Base-by-base conservation (phyloP, 2,888 invertebrate species). In the Dryocosmus kuriphilus region DNA sequence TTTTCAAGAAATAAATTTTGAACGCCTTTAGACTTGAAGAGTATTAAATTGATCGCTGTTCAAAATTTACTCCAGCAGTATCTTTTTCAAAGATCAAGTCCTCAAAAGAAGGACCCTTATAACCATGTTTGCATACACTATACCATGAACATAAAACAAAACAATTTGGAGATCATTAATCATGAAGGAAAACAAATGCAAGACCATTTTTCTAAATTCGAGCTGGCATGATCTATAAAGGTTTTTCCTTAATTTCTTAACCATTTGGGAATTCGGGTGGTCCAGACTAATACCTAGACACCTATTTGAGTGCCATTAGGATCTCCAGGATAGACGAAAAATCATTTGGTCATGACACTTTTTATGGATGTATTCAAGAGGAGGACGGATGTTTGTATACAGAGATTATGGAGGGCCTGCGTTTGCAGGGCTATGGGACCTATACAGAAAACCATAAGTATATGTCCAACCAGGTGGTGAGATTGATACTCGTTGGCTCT, bases 401-500 rank as follows among this genome's bases (percentile, higher is more conserved):
- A 30, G 14, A 24, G 30, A 71, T 46, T 71, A 51, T 30, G 27
- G 30, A 63, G 41, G 38, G 11, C 32, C 19, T 55, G 27, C 22
- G 19, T 30, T 38, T 62, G 24, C 24, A 35, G 27, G 38, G 6
- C 24, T 24, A 41, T 41, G 24, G 38, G 27, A 46, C 22, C 38
- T 22, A 71, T 51, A n/a, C n/a, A 55, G 61, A 63, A 65, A 41
- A 22, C 27, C 41, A 62, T 76, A 77, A 77, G 62, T 77, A 65
- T 76, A 51, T 65, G 30, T 77, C 75, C 57, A 78, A 78, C 86
- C 88, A 87, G 88, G 88, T 88, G 88, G 83, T 78, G 84, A 86
- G 88, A 89, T 89, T 85, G 87, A 88, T 88, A 85, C 82, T 80
- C 63, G 78, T 85, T 81, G 80, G 74, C 80, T 73, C 75, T 62